A percentile compares a stretch with the other conserved stretches of the same genome.
Evolutionary conservation across 2,888 invertebrate species (phyloP).

Genomic region (Phalera bucephala): DNA sequence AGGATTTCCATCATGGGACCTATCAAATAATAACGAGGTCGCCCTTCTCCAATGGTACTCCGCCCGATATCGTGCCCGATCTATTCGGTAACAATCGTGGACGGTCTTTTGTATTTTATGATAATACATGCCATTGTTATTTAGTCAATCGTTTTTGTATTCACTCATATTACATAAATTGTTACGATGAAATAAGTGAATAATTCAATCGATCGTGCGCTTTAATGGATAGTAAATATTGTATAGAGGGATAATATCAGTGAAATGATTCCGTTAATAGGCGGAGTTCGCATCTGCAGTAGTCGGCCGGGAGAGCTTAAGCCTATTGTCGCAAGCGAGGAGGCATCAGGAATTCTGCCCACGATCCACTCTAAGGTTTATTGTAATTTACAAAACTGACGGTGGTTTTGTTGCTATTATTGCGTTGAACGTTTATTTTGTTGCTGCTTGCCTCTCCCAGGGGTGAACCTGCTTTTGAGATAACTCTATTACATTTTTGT

Average conservation of each 20-base stretch:
- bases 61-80: constrained; percentile 61
- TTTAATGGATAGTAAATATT: constrained; percentile 21
- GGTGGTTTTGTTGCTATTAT: constrained; percentile 68
- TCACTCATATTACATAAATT: constrained; percentile 41
- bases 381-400: constrained; percentile 80
- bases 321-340: constrained; percentile 66
- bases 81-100: constrained; percentile 63
- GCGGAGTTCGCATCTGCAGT: constrained; percentile 57
- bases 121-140: constrained; percentile 61
- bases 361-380: constrained; percentile 75
- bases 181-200: constrained; percentile 28
- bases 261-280: constrained; percentile 60
- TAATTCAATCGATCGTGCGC: constrained; percentile 13
- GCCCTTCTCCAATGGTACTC: constrained; percentile 59
- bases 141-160: constrained; percentile 53
- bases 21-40: constrained; percentile 79
- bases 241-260: constrained; percentile 37
- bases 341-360: constrained; percentile 70
- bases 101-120: constrained; percentile 69
- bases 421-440: constrained; percentile 63
- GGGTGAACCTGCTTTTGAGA: constrained; percentile 33
- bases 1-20: constrained; percentile 75
- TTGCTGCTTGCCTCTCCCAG: constrained; percentile 43
- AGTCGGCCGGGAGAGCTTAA: constrained; percentile 49
- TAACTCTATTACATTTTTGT: constrained; percentile 22